Percentiles rank a stretch among this genome's conserved stretches.
phyloP scores from a whole-genome alignment of 2,888 invertebrate species.

The Steromphala cineraria region DNA sequence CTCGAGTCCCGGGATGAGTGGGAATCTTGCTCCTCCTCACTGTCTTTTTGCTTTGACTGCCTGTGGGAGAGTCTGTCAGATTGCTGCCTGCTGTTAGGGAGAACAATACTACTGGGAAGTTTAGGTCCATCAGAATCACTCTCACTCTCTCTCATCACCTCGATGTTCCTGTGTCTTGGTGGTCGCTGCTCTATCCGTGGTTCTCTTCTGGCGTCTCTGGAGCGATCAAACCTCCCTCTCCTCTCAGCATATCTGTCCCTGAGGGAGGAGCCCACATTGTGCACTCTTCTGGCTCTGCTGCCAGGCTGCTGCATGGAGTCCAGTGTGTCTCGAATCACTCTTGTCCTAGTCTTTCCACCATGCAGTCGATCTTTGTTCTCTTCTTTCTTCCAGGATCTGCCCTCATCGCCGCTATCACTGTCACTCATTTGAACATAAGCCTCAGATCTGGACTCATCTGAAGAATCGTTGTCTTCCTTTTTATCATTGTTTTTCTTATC shows the following conservation, averaged over 20 bases:
- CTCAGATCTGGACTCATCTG: constrained; percentile 18
- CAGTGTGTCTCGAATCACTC: not conserved
- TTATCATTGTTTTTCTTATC: constrained; percentile 5
- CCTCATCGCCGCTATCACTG: constrained; percentile 53
- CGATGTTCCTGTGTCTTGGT: not conserved
- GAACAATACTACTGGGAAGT: constrained; percentile 7
- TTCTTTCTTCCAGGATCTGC: constrained; percentile 38
- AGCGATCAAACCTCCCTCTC: not conserved
- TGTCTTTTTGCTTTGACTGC: not conserved
- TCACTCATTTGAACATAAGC: constrained; percentile 40
- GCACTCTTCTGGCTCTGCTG: not conserved
- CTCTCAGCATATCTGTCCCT: not conserved
- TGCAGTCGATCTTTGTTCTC: constrained; percentile 26
- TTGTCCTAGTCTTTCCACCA: not conserved
- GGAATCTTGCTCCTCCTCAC: not conserved
- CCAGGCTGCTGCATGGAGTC: not conserved
- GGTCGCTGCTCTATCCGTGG: not conserved
- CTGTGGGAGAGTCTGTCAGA: not conserved
- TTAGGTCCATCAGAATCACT: not conserved
- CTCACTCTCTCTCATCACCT: not conserved
- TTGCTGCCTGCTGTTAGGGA: not conserved
- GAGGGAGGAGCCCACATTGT: not conserved
- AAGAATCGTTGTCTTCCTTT: not conserved
- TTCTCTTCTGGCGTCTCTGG: not conserved
- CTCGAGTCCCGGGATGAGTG: not conserved